Evolutionary conservation across 37 sponge, comb jelly and placozoan species (phyloP).

Genomic region (Sycon ciliatum): DNA sequence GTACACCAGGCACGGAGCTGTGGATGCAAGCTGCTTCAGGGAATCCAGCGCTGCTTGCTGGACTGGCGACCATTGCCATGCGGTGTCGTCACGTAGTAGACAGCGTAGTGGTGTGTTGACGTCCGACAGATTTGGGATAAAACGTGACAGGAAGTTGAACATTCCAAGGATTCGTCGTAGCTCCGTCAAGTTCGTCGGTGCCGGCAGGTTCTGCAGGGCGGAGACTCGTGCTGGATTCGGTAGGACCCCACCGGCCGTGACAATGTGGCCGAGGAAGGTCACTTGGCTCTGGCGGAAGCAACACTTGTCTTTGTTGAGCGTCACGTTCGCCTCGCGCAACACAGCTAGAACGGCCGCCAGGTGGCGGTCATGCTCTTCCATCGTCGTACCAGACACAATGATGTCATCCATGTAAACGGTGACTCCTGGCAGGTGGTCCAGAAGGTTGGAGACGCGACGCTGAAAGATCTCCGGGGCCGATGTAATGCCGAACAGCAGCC

Average conservation of each 20-base stretch:
- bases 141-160: constrained; percentile 31
- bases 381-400: background rate
- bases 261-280: background rate
- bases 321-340: background rate
- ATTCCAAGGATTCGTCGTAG: constrained; percentile 16
- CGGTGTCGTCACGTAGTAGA: constrained; percentile 17
- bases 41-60: constrained; percentile 31
- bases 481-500: background rate
- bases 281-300: background rate
- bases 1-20: background rate
- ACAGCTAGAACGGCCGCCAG: background rate
- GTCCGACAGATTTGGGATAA: constrained; percentile 22
- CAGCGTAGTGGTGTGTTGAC: constrained; percentile 23
- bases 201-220: background rate
- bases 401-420: background rate
- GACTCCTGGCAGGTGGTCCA: background rate
- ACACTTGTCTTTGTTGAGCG: background rate
- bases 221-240: constrained; percentile 1
- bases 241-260: background rate
- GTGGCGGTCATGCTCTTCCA: background rate
- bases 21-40: background rate
- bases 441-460: background rate
- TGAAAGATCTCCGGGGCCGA: background rate
- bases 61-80: constrained; percentile 24
- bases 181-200: background rate